Evolutionary conservation across 2,888 invertebrate genomes (phyloP).

Genomic region (Alviniconcha strummeri): DNA sequence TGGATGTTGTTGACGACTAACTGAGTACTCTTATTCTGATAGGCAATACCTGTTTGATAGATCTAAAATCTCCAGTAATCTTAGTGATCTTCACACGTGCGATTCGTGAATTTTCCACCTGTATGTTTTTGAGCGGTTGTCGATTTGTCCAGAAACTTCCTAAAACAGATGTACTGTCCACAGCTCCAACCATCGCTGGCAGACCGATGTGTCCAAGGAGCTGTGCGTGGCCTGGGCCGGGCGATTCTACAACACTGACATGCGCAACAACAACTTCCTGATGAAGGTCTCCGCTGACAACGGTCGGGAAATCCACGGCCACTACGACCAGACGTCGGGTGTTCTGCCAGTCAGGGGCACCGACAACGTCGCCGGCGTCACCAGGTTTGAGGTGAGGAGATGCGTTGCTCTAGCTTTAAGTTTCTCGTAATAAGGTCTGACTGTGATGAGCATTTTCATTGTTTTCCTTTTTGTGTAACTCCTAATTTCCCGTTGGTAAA

Average conservation of each 20-base stretch:
- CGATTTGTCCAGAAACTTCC: too few relatives aligned
- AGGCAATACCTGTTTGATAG: too few relatives aligned
- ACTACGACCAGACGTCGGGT: conserved; percentile 49
- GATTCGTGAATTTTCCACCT: too few relatives aligned
- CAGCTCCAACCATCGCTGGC: conserved; percentile 40
- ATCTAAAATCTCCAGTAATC: too few relatives aligned
- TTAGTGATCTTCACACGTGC: too few relatives aligned
- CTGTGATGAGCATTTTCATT: too few relatives aligned
- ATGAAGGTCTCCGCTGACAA: conserved; percentile 38
- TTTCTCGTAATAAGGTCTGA: too few relatives aligned
- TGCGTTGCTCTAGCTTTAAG: background rate
- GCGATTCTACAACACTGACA: conserved; percentile 41
- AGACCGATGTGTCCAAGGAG: conserved; percentile 39
- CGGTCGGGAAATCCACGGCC: conserved; percentile 34
- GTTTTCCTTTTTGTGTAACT: too few relatives aligned
- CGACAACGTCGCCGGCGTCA: conserved; percentile 45
- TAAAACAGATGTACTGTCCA: background rate
- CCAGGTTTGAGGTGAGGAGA: conserved; percentile 32
- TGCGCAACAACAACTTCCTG: conserved; percentile 37
- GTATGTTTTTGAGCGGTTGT: too few relatives aligned
- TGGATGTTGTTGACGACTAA: too few relatives aligned
- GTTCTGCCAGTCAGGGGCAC: conserved; percentile 46
- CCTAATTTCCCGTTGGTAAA: too few relatives aligned
- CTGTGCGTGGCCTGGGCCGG: conserved; percentile 45
- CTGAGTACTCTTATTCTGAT: too few relatives aligned